Base-by-base conservation (phyloP, 2,113 vertebrate species). In the Cynopterus brachyotis region DNA sequence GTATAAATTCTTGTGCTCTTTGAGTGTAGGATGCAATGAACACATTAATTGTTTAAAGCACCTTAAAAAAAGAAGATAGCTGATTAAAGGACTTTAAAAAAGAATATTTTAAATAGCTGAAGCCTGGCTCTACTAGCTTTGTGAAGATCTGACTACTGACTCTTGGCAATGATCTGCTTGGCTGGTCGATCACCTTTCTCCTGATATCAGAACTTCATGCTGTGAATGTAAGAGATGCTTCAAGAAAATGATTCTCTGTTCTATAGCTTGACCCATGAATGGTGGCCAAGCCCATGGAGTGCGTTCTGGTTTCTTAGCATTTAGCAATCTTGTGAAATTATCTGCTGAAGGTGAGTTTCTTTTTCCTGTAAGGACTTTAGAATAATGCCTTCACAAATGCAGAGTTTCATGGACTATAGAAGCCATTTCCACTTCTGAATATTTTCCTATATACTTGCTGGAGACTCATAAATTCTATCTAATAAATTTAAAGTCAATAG, bases 271-370 rank as follows among this genome's bases (percentile, higher is more conserved):
- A 17, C 20, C 16, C 0, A 2, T 55, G 30, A 9, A 4, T 9
- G 62, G 26, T 76, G 53, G 17, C 6, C 1, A 62, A 35, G 9
- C 1, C 12, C 19, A 0, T 37, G 3, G 0, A 5, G 2, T 24
- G 15, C 10, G 2, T 45, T 93, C 67, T 26, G n/a, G 32, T 66
- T 69, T 76, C 91, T 76, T 3, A 0, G 67, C 12, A 1, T 73
- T 60, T 28, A 50, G 45, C 28, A 40, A 42, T 26, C 30, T 73
- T 28, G 37, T 66, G 50, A 84, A 59, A n/a, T 85, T 53, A 45
- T 22, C 62, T 45, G 1, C 30, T 73, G 72, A 60, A 24, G 15
- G 13, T 30, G 7, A 59, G 9, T n/a, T 42, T 73, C 40, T 30
- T 45, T 66, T 84, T 42, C 62, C 47, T 70, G 3, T 17, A 24